Percentiles rank a stretch among this genome's conserved stretches.
These are phyloP conservation scores for Catocala fraxini DNA, from an alignment of 2,888 invertebrate genomes.

Conservation along the genomic window DNA sequence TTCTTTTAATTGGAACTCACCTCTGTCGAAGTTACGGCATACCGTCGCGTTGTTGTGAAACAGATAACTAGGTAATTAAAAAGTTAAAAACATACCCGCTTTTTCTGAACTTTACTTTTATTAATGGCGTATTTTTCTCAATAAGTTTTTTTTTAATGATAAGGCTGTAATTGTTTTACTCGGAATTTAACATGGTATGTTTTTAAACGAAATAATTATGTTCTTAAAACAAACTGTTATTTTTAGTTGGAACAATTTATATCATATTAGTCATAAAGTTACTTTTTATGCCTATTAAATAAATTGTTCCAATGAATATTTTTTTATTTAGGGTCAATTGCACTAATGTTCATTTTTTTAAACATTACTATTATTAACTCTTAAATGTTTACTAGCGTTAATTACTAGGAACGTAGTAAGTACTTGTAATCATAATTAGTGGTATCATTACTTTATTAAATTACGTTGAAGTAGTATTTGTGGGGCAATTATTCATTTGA, in stretches of 20 bases:
- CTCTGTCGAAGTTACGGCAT: constrained; percentile 19
- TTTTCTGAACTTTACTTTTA: constrained; percentile 25
- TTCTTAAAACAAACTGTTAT: background rate
- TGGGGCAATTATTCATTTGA: no score
- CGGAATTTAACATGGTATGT: constrained; percentile 25
- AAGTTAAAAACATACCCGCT: constrained; percentile 25
- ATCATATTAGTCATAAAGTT: no score
- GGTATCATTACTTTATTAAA: no score
- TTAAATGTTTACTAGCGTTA: no score
- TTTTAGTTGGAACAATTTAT: background rate
- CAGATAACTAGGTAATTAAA: constrained; percentile 27
- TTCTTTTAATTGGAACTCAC: constrained; percentile 31
- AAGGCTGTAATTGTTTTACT: constrained; percentile 29
- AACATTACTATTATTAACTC: no score
- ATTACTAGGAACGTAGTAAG: background rate
- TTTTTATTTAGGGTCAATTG: no score
- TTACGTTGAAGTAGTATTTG: no score
- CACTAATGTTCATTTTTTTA: no score
- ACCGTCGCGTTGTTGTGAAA: constrained; percentile 13
- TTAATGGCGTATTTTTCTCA: constrained; percentile 16
- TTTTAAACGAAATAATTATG: constrained; percentile 14
- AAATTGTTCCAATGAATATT: no score
- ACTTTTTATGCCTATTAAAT: no score
- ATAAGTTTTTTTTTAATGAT: constrained; percentile 24
- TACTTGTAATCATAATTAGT: background rate